A percentile compares a stretch with the other conserved stretches of the same genome.
phyloP scores from a whole-genome alignment of 2,113 vertebrate species.

The Melanostigma gelatinosum region DNA sequence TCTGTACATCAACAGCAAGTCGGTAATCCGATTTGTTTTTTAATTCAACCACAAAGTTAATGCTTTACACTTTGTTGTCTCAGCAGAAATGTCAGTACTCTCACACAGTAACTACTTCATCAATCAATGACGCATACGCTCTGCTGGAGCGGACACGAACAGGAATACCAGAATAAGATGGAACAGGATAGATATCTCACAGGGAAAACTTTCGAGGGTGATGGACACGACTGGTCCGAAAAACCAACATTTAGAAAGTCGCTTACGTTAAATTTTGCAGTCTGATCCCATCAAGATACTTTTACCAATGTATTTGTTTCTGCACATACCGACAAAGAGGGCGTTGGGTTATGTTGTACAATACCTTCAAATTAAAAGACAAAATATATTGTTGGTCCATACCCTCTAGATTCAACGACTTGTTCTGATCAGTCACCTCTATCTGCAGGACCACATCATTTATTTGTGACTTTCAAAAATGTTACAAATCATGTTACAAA shows the following conservation, averaged over 20 bases:
- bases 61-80: constrained; percentile 27
- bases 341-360: not conserved
- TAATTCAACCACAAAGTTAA: constrained; percentile 40
- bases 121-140: constrained; percentile 45
- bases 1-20: constrained; percentile 11
- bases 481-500: not conserved
- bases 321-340: not conserved
- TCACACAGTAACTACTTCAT: constrained; percentile 38
- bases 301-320: too few species aligned
- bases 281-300: constrained; percentile 5
- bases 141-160: constrained; percentile 44
- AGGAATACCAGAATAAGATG: not conserved
- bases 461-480: not conserved
- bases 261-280: not conserved
- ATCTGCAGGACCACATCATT: not conserved
- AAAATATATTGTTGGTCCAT: not conserved
- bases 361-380: not conserved
- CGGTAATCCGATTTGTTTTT: constrained; percentile 23
- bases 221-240: not conserved
- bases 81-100: constrained; percentile 48
- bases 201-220: constrained; percentile 1
- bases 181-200: constrained; percentile 3
- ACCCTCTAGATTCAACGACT: not conserved
- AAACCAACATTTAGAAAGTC: not conserved
- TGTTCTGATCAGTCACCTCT: not conserved